Evolutionary conservation across 2,888 invertebrate genomes (phyloP).

Genomic region (Neelides folsomi): DNA sequence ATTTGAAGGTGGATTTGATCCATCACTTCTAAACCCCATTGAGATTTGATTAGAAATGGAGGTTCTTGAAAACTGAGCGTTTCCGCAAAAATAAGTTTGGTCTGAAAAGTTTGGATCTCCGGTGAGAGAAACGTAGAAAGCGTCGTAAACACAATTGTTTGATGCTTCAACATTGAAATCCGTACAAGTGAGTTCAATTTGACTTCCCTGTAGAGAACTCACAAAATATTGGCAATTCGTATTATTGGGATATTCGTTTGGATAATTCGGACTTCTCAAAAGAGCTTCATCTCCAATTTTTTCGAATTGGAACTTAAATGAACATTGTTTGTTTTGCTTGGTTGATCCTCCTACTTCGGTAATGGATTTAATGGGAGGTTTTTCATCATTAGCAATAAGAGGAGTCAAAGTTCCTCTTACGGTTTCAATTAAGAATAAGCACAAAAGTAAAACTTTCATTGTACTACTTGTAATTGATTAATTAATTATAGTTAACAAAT

Average conservation of each 20-base stretch:
- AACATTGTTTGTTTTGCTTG: no score
- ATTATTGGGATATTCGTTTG: constrained; percentile 10
- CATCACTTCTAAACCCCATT: constrained; percentile 15
- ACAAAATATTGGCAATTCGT: constrained; percentile 13
- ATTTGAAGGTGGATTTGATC: constrained; percentile 2
- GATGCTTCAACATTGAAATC: constrained; percentile 19
- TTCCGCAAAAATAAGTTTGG: constrained; percentile 13
- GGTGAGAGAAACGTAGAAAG: constrained; percentile 14
- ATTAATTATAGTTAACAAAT: no score
- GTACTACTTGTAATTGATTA: no score
- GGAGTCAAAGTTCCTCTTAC: no score
- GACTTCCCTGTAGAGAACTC: constrained; percentile 14
- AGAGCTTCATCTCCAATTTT: constrained; percentile 11
- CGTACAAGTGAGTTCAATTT: constrained; percentile 13
- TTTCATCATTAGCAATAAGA: no score
- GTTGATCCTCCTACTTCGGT: no score
- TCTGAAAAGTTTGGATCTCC: constrained; percentile 14
- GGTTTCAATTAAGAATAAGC: no score
- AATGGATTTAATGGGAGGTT: no score
- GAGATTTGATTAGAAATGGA: constrained; percentile 12
- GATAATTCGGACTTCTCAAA: constrained; percentile 17
- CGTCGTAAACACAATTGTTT: constrained; percentile 13
- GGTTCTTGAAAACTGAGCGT: constrained; percentile 4
- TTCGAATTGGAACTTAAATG: constrained; percentile 4
- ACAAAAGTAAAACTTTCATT: no score